phyloP scores from a whole-genome alignment of 2,113 vertebrate species.

The Carassius carassius region DNA sequence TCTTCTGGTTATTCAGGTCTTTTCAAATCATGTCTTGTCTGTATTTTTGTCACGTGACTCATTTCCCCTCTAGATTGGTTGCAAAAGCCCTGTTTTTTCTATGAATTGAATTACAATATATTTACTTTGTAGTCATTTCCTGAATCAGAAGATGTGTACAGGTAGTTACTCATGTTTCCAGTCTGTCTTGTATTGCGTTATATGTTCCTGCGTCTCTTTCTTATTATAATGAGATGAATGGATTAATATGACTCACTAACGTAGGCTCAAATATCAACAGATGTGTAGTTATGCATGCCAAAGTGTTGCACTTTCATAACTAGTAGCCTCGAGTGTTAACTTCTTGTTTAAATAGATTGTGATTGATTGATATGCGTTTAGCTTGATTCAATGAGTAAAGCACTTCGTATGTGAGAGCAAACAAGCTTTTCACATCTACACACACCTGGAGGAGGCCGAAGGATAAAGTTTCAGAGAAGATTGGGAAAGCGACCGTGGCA shows the following conservation, averaged over 20 bases:
- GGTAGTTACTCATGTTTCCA: not conserved
- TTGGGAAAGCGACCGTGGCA: constrained; percentile 6
- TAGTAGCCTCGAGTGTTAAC: constrained; percentile 1
- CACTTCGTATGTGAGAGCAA: not conserved
- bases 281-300: not conserved
- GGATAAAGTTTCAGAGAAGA: constrained; percentile 27
- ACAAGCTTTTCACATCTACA: constrained; percentile 27
- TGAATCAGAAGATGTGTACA: not conserved
- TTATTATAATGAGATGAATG: not conserved
- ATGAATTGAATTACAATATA: not conserved
- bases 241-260: not conserved
- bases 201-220: not conserved
- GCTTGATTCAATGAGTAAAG: not conserved
- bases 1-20: constrained; percentile 10
- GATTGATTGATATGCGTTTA: not conserved
- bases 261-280: not conserved
- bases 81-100: not conserved
- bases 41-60: constrained; percentile 45
- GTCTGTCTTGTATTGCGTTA: not conserved
- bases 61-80: constrained; percentile 18
- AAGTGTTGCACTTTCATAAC: not conserved
- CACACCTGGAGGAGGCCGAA: constrained; percentile 2
- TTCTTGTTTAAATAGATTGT: not conserved
- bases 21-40: constrained; percentile 19
- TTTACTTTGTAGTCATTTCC: not conserved